Conservation (phyloP, 2,113 vertebrate genomes). For the Elachura formosa region DNA sequence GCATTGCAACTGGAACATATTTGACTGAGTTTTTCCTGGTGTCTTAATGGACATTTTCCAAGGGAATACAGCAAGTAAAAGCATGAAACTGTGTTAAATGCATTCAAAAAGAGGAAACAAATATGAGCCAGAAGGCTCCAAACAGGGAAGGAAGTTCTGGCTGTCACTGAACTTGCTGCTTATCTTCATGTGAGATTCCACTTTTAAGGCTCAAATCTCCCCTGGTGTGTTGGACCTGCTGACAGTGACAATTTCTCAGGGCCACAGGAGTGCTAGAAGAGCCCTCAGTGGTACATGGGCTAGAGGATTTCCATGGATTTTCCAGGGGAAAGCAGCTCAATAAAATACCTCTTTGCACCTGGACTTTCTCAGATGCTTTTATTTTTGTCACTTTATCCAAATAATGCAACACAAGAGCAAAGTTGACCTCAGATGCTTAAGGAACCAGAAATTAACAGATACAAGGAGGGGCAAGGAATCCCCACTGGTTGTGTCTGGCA, state of each 20-base stretch:
- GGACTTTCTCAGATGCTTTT: not conserved
- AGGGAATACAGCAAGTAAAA: not conserved
- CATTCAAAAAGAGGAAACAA: not conserved
- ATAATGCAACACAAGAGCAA: rapidly evolving
- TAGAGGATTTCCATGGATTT: not conserved
- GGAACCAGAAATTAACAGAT: not conserved
- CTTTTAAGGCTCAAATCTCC: not conserved
- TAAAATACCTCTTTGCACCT: not conserved
- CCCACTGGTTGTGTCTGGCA: not conserved
- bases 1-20: not conserved
- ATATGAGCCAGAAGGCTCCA: not conserved
- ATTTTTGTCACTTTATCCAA: not conserved
- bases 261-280: not conserved
- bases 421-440: not conserved
- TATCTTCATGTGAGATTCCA: not conserved
- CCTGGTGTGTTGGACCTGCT: not conserved
- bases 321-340: not conserved
- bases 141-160: not conserved
- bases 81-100: not conserved
- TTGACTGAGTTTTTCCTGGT: not conserved
- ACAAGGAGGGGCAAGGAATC: not conserved
- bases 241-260: not conserved
- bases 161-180: rapidly evolving
- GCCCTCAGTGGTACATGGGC: not conserved
- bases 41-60: not conserved